These are phyloP conservation scores for Calcarius ornatus DNA, from an alignment of 2,113 vertebrate species.

Conservation along the genomic window DNA sequence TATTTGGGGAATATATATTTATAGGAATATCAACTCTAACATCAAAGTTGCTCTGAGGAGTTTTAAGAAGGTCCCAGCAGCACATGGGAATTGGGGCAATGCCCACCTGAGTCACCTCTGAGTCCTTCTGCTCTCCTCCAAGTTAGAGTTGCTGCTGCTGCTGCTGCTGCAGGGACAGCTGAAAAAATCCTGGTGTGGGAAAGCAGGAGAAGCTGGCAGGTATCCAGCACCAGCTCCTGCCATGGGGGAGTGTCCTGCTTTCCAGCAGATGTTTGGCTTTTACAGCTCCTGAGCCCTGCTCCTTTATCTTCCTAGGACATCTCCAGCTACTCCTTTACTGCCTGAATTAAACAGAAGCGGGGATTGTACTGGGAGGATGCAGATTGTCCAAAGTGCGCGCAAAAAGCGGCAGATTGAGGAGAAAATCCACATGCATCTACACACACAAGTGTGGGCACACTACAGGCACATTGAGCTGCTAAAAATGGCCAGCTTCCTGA, in stretches of 20 bases:
- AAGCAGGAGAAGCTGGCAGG: slow-evolving; percentile 35
- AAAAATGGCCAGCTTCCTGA: not conserved
- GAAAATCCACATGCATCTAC: not conserved
- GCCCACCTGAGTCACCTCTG: not conserved
- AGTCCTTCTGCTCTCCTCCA: not conserved
- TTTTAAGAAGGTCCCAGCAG: not conserved
- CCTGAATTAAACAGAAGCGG: not conserved
- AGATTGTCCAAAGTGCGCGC: not conserved
- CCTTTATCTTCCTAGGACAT: slow-evolving; percentile 19
- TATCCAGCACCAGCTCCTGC: slow-evolving; percentile 33
- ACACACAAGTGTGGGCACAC: too few species aligned
- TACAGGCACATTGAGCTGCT: not conserved
- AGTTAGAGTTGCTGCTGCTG: not conserved
- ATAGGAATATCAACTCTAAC: not conserved
- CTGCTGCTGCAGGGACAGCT: slow-evolving; percentile 14
- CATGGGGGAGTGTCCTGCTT: not conserved
- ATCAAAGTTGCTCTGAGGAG: not conserved
- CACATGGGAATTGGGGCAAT: not conserved
- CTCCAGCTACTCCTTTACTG: slow-evolving; percentile 2
- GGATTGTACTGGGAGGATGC: not conserved
- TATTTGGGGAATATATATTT: not conserved
- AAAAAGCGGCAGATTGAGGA: not conserved
- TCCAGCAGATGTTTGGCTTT: slow-evolving; percentile 27
- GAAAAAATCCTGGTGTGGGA: slow-evolving; percentile 3
- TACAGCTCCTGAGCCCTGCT: not conserved